These are phyloP conservation scores for Lophius americanus DNA, from an alignment of 2,797 vertebrate genomes.

Conservation along the genomic window DNA sequence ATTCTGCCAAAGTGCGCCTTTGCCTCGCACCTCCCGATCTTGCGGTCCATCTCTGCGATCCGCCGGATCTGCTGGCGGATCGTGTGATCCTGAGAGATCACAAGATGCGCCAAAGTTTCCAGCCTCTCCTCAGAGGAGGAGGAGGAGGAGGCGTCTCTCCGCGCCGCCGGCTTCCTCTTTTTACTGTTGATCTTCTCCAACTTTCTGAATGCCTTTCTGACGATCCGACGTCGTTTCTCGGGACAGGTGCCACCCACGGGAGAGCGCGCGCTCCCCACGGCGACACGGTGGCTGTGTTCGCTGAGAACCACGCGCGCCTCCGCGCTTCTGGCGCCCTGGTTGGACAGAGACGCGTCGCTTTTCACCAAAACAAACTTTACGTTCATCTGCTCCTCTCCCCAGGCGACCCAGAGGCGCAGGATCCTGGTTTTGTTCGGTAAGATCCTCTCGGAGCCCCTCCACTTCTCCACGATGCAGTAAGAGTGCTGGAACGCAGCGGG, in stretches of 20 bases:
- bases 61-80: conserved; percentile 93
- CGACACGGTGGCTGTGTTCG: conserved; percentile 81
- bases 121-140: conserved; percentile 82
- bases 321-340: conserved; percentile 88
- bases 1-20: conserved; percentile 90
- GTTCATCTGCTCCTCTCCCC: conserved; percentile 91
- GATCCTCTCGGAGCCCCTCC: conserved; percentile 93
- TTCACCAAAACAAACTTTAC: conserved; percentile 92
- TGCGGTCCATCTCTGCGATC: conserved; percentile 89
- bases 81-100: conserved; percentile 96
- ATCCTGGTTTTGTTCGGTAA: conserved; percentile 92
- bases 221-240: conserved; percentile 91
- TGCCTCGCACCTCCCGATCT: conserved; percentile 91
- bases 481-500: conserved; percentile 77
- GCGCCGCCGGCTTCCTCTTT: conserved; percentile 74
- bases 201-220: conserved; percentile 95
- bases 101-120: conserved; percentile 93
- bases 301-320: conserved; percentile 94
- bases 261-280: conserved; percentile 63
- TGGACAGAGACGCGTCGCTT: conserved; percentile 88
- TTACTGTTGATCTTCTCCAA: conserved; percentile 93
- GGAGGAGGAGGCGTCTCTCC: conserved; percentile 67
- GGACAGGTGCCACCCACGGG: conserved; percentile 77
- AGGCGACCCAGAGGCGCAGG: conserved; percentile 90
- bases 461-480: conserved; percentile 95